Evolutionary conservation across 2,113 vertebrate genomes (phyloP).

Genomic region (Barnardius zonarius): DNA sequence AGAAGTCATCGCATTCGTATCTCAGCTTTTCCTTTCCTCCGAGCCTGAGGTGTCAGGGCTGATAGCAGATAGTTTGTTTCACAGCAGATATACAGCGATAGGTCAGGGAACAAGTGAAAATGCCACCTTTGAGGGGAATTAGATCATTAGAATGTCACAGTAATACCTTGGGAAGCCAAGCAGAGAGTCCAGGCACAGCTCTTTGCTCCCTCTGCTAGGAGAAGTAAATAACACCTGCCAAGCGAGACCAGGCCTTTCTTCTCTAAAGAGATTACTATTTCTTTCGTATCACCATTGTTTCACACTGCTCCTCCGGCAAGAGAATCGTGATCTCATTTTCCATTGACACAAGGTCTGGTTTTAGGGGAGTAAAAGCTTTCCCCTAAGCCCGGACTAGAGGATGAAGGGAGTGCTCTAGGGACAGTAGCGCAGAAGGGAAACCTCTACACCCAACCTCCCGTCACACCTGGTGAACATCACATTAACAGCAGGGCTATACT

Average conservation of each 20-base stretch:
- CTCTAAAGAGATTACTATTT: neutral
- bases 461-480: neutral
- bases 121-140: slow-evolving; percentile 46
- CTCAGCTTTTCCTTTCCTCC: neutral
- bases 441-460: neutral
- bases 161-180: slow-evolving; percentile 5
- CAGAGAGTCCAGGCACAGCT: slow-evolving; percentile 13
- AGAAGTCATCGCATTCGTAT: neutral
- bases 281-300: neutral
- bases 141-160: slow-evolving; percentile 50
- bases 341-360: neutral
- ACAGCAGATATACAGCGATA: neutral
- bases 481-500: neutral
- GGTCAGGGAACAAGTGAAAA: slow-evolving; percentile 41
- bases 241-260: neutral
- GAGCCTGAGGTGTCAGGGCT: neutral
- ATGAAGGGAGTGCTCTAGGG: neutral
- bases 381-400: neutral
- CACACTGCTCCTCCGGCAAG: neutral
- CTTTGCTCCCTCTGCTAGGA: neutral
- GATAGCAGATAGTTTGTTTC: slow-evolving; percentile 18
- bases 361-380: neutral
- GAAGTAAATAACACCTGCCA: slow-evolving; percentile 49
- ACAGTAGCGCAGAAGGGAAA: neutral
- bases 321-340: neutral